Conservation (phyloP, 2,888 invertebrate genomes). For the Plebejus melissa region DNA sequence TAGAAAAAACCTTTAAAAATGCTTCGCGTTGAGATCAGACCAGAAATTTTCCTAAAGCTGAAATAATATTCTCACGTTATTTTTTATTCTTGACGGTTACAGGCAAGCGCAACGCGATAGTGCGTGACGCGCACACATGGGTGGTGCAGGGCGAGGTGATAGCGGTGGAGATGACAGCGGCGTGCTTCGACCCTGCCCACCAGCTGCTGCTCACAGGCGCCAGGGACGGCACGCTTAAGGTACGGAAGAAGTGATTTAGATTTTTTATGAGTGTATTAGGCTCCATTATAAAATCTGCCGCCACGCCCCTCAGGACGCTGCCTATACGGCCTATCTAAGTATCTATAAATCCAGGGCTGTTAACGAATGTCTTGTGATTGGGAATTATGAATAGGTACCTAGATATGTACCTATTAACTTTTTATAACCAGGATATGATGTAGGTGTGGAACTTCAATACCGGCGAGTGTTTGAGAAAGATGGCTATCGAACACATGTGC, state of each 20-base stretch:
- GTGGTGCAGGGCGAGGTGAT: conserved; percentile 82
- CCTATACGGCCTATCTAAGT: too few species aligned
- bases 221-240: conserved; percentile 86
- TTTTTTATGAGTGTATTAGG: too few species aligned
- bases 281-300: too few species aligned
- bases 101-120: conserved; percentile 83
- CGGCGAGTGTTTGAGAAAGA: conserved; percentile 84
- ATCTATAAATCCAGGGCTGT: too few species aligned
- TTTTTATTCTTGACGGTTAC: conserved; percentile 34
- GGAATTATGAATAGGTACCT: too few species aligned
- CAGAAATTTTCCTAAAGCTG: too few species aligned
- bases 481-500: conserved; percentile 81
- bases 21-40: too few species aligned
- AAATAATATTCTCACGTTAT: too few species aligned
- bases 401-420: background rate
- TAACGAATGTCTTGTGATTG: too few species aligned
- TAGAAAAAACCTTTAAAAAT: too few species aligned
- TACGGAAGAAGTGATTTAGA: conserved; percentile 32
- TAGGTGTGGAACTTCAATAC: conserved; percentile 92
- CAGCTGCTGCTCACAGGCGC: conserved; percentile 89
- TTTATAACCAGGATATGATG: background rate
- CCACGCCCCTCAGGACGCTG: too few species aligned
- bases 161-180: conserved; percentile 86
- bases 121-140: conserved; percentile 84
- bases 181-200: conserved; percentile 85